Percentiles rank a stretch among this genome's conserved stretches.
Conservation (phyloP, 2,113 vertebrate genomes). For the Apteryx owenii region DNA sequence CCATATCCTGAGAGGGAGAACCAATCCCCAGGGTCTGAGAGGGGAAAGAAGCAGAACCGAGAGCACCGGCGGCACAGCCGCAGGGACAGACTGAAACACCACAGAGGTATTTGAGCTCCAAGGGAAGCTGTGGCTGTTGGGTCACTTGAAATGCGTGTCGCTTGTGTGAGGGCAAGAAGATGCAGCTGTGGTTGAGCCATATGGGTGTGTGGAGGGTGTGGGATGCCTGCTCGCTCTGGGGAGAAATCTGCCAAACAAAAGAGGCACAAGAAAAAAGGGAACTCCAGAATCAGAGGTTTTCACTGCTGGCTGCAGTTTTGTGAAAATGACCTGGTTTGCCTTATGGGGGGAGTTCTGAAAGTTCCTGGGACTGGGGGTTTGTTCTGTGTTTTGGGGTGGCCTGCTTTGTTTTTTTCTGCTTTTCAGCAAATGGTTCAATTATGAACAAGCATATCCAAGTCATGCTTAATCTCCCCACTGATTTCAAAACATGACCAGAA, state of each 20-base stretch:
- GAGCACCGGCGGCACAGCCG: slow-evolving; percentile 83
- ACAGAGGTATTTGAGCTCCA: slow-evolving; percentile 69
- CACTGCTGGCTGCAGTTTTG: not conserved
- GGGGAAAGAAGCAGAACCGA: slow-evolving; percentile 80
- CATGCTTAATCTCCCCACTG: not conserved
- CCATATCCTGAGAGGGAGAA: slow-evolving; percentile 75
- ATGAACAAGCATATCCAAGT: not conserved
- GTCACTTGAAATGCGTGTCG: not conserved
- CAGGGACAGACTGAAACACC: slow-evolving; percentile 79
- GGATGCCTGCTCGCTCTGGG: slow-evolving; percentile 4
- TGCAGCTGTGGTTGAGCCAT: not conserved
- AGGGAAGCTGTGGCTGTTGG: not conserved
- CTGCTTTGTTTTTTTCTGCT: not conserved
- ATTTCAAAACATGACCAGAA: not conserved
- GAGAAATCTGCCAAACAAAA: slow-evolving; percentile 41
- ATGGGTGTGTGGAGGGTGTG: not conserved
- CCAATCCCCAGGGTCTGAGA: slow-evolving; percentile 78
- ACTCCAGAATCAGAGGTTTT: not conserved
- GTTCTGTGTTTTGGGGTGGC: not conserved
- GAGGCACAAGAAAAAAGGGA: slow-evolving; percentile 50
- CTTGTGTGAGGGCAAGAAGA: not conserved
- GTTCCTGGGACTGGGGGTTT: not conserved
- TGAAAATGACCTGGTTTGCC: slow-evolving; percentile 5
- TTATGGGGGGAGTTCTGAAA: not conserved
- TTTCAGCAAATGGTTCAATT: not conserved